Conservation (phyloP, 2,888 invertebrate genomes). For the Smittia aterrima region DNA sequence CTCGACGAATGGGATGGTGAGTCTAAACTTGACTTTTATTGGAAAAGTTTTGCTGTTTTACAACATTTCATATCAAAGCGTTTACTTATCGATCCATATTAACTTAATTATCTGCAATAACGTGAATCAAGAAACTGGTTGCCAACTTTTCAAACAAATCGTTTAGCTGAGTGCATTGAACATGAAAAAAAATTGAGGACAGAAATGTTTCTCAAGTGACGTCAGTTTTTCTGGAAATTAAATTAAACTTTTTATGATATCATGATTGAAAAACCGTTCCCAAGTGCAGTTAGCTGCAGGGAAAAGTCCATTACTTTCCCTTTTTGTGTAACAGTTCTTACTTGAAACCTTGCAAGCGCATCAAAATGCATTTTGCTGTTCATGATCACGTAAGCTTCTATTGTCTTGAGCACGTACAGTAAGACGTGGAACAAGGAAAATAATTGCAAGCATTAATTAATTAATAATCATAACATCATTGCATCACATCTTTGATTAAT, state of each 20-base stretch:
- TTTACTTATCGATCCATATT: conserved; percentile 7
- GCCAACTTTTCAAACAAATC: background rate
- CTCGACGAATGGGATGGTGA: conserved; percentile 41
- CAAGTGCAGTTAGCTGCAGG: no score
- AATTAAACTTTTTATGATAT: no score
- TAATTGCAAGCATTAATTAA: background rate
- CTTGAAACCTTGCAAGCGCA: conserved; percentile 39
- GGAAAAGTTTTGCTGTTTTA: conserved; percentile 29
- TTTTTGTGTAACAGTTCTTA: conserved; percentile 17
- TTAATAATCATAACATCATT: background rate
- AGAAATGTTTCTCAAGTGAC: no score
- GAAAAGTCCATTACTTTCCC: no score
- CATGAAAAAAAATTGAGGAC: no score
- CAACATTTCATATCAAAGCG: background rate
- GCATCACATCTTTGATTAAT: background rate
- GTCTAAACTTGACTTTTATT: background rate
- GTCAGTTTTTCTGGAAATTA: no score
- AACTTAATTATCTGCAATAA: no score
- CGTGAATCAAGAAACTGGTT: background rate
- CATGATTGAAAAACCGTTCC: no score
- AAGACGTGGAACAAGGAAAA: conserved; percentile 18
- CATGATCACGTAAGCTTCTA: conserved; percentile 19
- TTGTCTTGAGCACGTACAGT: conserved; percentile 28
- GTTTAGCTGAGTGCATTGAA: no score
- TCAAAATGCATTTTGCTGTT: conserved; percentile 32